These are phyloP conservation scores for Mesoligia furuncula DNA, from an alignment of 2,888 invertebrate species.

Conservation along the genomic window DNA sequence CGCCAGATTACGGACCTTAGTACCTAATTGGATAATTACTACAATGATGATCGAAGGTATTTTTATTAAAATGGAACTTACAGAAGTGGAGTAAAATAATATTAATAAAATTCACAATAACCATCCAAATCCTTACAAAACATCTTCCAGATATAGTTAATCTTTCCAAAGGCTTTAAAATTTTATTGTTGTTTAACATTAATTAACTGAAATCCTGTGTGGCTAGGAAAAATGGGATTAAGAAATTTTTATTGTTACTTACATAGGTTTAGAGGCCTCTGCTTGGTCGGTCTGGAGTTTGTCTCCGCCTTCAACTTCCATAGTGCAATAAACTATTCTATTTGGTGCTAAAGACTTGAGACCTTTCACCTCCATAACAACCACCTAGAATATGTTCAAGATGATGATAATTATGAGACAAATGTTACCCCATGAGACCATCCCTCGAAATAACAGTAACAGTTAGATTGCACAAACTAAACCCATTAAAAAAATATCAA, in stretches of 20 bases:
- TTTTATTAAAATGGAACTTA: background rate
- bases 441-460: background rate
- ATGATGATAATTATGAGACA: slow-evolving; percentile 45
- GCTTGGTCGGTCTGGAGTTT: slow-evolving; percentile 99
- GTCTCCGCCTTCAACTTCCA: slow-evolving; percentile 99
- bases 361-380: slow-evolving; percentile 99
- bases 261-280: slow-evolving; percentile 99
- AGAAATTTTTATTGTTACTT: slow-evolving; percentile 77
- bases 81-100: background rate
- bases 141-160: background rate
- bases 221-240: background rate
- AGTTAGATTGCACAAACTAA: background rate
- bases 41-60: background rate
- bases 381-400: slow-evolving; percentile 92
- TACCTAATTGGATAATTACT: background rate
- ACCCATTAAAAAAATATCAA: background rate
- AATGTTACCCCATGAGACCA: slow-evolving; percentile 7
- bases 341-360: slow-evolving; percentile 98
- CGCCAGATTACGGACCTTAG: background rate
- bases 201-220: background rate
- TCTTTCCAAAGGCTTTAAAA: background rate
- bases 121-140: background rate
- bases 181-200: background rate
- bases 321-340: slow-evolving; percentile 99
- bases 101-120: background rate